Base-by-base conservation (phyloP, 2,797 vertebrate species). In the Phalloptychus januarius region DNA sequence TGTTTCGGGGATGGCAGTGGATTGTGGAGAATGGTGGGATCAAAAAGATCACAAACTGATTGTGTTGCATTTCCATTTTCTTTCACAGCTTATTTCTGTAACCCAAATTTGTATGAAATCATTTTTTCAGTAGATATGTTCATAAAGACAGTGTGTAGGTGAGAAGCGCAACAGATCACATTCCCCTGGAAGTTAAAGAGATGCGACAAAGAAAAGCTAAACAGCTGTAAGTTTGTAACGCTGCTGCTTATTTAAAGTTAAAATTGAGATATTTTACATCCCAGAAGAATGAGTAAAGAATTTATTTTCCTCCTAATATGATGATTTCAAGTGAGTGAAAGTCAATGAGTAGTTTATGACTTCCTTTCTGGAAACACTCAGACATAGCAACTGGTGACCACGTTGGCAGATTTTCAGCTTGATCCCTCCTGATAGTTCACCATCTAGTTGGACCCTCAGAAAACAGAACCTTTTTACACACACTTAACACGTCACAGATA, bases 21-120 rank as follows among this genome's bases (percentile, higher is more conserved):
- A 38, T 84, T 31, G 73, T 11, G 71, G 13, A 33, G 20, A 72
- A 46, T 1, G 1, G 40, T 72, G 58, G 45, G 79, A n/a, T 71
- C 28, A 31, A 67, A 84, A 71, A 50, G 3, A 75, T 61, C 63
- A 75, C 31, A 74, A 79, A 48, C 73, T 38, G 45, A 8, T 13
- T 12, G 50, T 45, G 18, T 13, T 36, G 54, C 7, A 75, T 71
- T 74, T 70, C 4, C 23, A 75, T 76, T 80, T 79, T 42, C 15
- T 70, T 28, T 40, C 28, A 72, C 56, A 63, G 28, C 70, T 8
- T 61, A 61, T 81, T 76, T 78, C 4, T 70, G 6, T 7, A 46
- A 46, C 42, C 8, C 33, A 71, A 16, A 52, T 61, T 48, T 13
- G 33, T 61, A 54, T 23, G 11, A 73, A 52, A 75, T 72, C 11